phyloP scores from a whole-genome alignment of 2,113 vertebrate species.

The Anhinga rufa region DNA sequence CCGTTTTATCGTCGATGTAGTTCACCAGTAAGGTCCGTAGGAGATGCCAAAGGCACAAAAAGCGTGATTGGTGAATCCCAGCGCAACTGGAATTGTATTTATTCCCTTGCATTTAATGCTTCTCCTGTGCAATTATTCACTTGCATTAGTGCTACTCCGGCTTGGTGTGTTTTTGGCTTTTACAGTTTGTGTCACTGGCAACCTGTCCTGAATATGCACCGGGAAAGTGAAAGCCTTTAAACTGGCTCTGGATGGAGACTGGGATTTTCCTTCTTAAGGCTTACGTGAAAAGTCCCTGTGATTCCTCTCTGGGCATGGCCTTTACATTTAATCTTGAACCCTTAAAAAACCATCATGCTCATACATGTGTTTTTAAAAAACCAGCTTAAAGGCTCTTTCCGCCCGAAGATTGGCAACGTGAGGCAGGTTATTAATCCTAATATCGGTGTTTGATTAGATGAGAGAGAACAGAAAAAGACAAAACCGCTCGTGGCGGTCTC shows the following conservation, averaged over 20 bases:
- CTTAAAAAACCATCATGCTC: background rate
- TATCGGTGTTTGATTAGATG: background rate
- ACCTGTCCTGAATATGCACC: background rate
- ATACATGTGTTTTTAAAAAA: background rate
- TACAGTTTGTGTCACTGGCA: background rate
- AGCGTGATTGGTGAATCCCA: fast-evolving
- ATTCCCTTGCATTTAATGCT: background rate
- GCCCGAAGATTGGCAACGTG: background rate
- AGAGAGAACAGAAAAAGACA: background rate
- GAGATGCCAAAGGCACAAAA: background rate
- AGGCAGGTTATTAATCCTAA: background rate
- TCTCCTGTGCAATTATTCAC: background rate
- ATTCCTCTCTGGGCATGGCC: background rate
- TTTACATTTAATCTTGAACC: background rate
- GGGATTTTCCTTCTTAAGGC: background rate
- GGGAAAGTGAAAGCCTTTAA: background rate
- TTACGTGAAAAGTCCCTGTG: background rate
- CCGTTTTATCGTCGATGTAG: fast-evolving
- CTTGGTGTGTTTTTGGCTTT: background rate
- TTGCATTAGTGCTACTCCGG: fast-evolving
- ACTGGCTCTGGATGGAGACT: background rate
- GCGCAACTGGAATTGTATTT: background rate
- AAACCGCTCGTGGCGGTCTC: background rate
- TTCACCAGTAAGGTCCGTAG: fast-evolving
- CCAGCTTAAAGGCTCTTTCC: background rate